phyloP scores from a whole-genome alignment of 2,797 vertebrate genomes.

The Podarcis lilfordi region DNA sequence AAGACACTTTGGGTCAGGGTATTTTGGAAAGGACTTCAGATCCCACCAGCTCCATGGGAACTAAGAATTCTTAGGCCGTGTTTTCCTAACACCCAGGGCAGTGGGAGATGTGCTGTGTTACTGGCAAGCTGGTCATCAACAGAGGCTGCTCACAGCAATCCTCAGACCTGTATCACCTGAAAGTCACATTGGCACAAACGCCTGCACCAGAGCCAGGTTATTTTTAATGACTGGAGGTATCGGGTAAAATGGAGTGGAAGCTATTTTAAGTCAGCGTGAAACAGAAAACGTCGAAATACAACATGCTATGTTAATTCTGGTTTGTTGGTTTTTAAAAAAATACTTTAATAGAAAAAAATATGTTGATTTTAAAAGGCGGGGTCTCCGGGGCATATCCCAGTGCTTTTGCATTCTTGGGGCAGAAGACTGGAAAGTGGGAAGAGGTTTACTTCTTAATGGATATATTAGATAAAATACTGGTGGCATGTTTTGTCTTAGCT shows the following conservation, averaged over 20 bases:
- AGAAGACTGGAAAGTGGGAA: background rate
- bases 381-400: too few relatives aligned
- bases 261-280: background rate
- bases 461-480: background rate
- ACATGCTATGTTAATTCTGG: too few relatives aligned
- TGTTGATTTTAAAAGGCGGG: too few relatives aligned
- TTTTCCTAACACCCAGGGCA: conserved; percentile 6
- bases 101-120: background rate
- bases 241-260: background rate
- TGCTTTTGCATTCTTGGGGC: too few relatives aligned
- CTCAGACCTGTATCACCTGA: background rate
- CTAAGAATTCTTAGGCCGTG: background rate
- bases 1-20: background rate
- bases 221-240: background rate
- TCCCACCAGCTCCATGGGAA: background rate
- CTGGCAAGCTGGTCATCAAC: background rate
- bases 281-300: background rate
- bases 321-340: too few relatives aligned
- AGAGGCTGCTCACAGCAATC: background rate
- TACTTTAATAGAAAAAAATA: too few relatives aligned
- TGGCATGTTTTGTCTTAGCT: too few relatives aligned
- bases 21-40: background rate
- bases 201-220: background rate
- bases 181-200: background rate
- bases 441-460: background rate